Base-by-base conservation (phyloP, 2,797 vertebrate genomes). In the Megaceryle alcyon region DNA sequence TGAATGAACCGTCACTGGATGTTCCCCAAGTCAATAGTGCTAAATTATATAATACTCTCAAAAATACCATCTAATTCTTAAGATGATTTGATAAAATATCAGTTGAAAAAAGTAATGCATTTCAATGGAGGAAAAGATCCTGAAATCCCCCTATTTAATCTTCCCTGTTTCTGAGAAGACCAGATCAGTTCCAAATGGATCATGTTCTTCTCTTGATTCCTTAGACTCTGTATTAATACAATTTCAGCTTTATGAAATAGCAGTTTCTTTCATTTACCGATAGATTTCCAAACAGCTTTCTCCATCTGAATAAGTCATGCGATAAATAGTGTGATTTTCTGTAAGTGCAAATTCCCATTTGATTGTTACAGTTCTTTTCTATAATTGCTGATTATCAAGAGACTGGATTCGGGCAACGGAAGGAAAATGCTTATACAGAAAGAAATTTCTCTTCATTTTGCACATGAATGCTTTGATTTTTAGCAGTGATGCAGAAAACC, bases 371-470 rank as follows among this genome's bases (percentile, higher is more conserved):
- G 51, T 87, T 95, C 21, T 93, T 92, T 79, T 56, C 86, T 60
- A 14, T 97, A 94, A 95, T 92, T 96, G 83, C 87, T 82, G 76
- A 90, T 90, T 93, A 90, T 66, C 69, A 59, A 93, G 70, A 83
- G 85, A 48, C n/a, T 92, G 78, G 39, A 88, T 78, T 82, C 53
- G 70, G 68, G 77, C 92, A 92, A 63, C 41, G 87, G 91, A 78
- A 93, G 69, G 63, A 83, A 92, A 90, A 69, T 76, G 91, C 90
- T 91, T 90, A 60, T 73, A 53, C n/a, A 86, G 85, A 76, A 92
- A 80, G 48, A 93, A 94, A 59, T 69, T 84, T 87, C 59, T 92
- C 53, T 94, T 93, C 92, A 76, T 92, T 92, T 89, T 88, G 70
- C 43, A 75, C 33, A 77, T 78, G 89, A 84, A 75, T 84, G 79